Conservation (phyloP, 2,888 invertebrate species). For the Heterodera filipjevi region DNA sequence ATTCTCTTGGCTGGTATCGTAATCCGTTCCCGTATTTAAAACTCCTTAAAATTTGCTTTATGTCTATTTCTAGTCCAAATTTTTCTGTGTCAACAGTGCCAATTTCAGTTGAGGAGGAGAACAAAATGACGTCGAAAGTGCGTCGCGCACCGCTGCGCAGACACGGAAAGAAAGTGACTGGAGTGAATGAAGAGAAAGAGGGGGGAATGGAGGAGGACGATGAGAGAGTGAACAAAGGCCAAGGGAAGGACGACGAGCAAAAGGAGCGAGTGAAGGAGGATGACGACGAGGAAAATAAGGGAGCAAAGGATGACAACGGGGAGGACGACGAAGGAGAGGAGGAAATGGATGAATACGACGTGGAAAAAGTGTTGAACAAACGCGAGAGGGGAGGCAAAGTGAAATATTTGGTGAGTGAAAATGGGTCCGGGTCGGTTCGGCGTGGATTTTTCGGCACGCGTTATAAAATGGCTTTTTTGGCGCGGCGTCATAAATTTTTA, state of each 20-base stretch:
- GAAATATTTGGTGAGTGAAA: not conserved
- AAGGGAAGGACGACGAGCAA: not conserved
- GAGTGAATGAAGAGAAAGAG: not conserved
- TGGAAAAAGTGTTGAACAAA: not conserved
- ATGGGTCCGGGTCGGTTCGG: too few species aligned
- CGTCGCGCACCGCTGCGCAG: not conserved
- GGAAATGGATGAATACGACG: not conserved
- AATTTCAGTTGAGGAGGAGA: not conserved
- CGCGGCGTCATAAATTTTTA: too few species aligned
- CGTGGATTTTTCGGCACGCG: too few species aligned
- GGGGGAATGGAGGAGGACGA: not conserved
- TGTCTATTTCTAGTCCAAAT: too few species aligned
- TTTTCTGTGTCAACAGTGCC: too few species aligned
- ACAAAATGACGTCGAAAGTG: not conserved
- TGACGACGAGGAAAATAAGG: not conserved
- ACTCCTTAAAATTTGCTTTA: too few species aligned
- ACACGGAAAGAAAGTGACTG: not conserved
- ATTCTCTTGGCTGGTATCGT: too few species aligned
- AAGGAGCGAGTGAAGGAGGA: not conserved
- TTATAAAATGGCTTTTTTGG: too few species aligned
- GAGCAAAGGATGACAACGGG: not conserved
- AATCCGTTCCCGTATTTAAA: too few species aligned
- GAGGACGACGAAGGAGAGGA: not conserved
- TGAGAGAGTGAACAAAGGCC: too few species aligned
- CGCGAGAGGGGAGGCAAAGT: not conserved